Percentiles rank a stretch among this genome's conserved stretches.
Conservation (phyloP, 2,888 invertebrate species). For the Suillia variegata region DNA sequence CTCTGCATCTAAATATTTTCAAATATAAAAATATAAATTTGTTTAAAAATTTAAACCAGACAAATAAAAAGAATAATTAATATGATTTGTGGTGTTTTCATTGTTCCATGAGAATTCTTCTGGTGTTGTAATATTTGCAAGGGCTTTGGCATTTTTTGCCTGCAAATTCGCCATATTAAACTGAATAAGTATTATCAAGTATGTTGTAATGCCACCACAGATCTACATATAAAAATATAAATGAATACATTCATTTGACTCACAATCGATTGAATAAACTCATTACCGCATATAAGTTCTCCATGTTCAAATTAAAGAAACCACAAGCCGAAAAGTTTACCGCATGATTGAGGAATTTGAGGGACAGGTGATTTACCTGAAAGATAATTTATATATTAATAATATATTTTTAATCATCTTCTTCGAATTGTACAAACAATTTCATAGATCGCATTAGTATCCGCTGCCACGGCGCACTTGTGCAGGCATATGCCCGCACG, state of each 20-base stretch:
- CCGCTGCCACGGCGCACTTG: slow-evolving; percentile 40
- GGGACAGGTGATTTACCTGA: slow-evolving; percentile 43
- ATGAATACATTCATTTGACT: neutral
- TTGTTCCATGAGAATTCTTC: no score
- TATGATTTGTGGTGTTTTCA: no score
- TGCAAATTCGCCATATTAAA: slow-evolving; percentile 41
- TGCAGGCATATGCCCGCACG: slow-evolving; percentile 44
- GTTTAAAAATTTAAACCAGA: no score
- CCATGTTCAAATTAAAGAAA: slow-evolving; percentile 46
- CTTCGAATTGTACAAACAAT: slow-evolving; percentile 27
- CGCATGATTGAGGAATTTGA: slow-evolving; percentile 42
- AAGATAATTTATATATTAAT: neutral
- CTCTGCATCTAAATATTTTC: no score
- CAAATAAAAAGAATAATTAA: no score
- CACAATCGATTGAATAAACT: no score
- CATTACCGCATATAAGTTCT: slow-evolving; percentile 41
- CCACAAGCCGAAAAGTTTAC: slow-evolving; percentile 46
- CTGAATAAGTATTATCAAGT: slow-evolving; percentile 44
- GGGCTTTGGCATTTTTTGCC: slow-evolving; percentile 28
- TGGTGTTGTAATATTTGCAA: slow-evolving; percentile 18
- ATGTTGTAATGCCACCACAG: slow-evolving; percentile 45
- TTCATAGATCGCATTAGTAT: slow-evolving; percentile 43
- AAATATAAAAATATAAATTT: no score
- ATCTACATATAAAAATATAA: slow-evolving; percentile 29
- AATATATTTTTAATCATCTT: neutral